Evolutionary conservation across 2,113 vertebrate genomes (phyloP), one percentile per base, ranked within the genome.

Genomic region (Bubo bubo): DNA sequence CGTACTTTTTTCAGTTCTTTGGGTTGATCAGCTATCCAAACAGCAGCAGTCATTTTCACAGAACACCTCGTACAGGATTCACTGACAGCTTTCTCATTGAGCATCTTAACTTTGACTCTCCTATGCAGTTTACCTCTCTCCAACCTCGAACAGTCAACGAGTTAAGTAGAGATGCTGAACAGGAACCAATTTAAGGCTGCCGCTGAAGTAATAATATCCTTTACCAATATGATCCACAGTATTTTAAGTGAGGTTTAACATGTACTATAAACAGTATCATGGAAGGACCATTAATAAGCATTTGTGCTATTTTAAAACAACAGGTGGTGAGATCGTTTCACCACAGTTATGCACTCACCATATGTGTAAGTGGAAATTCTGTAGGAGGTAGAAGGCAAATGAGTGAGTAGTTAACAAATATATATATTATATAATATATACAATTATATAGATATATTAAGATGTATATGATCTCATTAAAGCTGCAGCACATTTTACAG

Each of bases 301-400:
- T 97, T 62, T 91, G 70, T 72, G 80, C 91, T 95, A 97, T 97
- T 97, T 96, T 97, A 94, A 76, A 97, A 96, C 96, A 97, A 96
- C 97, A 97, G 94, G 97, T 97, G 96, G 96, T 52, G 83, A 94
- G 88, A 96, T 97, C 71, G 12, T 97, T 96, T 97, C 95, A 84
- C 97, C 91, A 90, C 80, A 95, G 86, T 89, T 96, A 95, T 93
- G 79, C 79, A 66, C 73, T 95, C 76, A 72, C 94, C 95, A 95
- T 96, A 97, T 97, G 97, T 95, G 73, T 91, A 94, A 95, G 71
- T 97, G 89, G 94, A 95, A 96, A 96, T 93, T 95, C 93, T 91
- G 95, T 89, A 91, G 94, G 96, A 94, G 96, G 94, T 19, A 89
- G 91, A 95, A 97, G 70, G 93, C 83, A 97, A 95, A 96, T 87